These are phyloP conservation scores for Pavo muticus DNA, from an alignment of 2,113 vertebrate genomes.

Conservation along the genomic window DNA sequence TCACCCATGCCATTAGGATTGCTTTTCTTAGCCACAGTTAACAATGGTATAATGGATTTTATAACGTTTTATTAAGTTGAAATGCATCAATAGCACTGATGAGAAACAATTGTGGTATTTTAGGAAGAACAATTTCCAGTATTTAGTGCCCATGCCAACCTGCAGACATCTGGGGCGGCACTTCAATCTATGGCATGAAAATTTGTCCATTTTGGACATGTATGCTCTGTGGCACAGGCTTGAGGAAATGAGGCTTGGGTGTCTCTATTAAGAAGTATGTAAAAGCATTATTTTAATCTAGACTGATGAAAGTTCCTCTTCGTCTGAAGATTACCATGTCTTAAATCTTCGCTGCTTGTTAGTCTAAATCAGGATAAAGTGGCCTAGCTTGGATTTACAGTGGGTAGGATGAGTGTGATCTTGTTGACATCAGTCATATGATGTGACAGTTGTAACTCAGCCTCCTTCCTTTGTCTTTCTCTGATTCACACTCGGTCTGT, in stretches of 20 bases:
- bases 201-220: not conserved
- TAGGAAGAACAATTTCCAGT: slow-evolving; percentile 41
- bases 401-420: not conserved
- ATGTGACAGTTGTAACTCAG: not conserved
- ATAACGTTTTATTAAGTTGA: slow-evolving; percentile 65
- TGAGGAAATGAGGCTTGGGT: not conserved
- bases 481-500: rapidly evolving
- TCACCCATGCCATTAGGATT: slow-evolving; percentile 36
- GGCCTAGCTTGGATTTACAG: not conserved
- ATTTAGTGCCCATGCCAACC: not conserved
- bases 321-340: not conserved
- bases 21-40: slow-evolving; percentile 63
- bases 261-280: not conserved
- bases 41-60: slow-evolving; percentile 34
- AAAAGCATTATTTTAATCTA: too few relatives aligned
- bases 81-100: slow-evolving; percentile 39
- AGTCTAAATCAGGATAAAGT: not conserved
- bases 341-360: not conserved
- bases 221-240: not conserved
- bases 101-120: slow-evolving; percentile 52
- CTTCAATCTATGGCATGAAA: not conserved
- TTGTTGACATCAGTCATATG: not conserved
- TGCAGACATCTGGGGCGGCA: not conserved
- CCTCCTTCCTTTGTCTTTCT: not conserved
- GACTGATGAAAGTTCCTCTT: too few relatives aligned